Evolutionary conservation across 2,797 vertebrate genomes (phyloP), one percentile per base, ranked within the genome.

Genomic region (Enteromius mattozi): DNA sequence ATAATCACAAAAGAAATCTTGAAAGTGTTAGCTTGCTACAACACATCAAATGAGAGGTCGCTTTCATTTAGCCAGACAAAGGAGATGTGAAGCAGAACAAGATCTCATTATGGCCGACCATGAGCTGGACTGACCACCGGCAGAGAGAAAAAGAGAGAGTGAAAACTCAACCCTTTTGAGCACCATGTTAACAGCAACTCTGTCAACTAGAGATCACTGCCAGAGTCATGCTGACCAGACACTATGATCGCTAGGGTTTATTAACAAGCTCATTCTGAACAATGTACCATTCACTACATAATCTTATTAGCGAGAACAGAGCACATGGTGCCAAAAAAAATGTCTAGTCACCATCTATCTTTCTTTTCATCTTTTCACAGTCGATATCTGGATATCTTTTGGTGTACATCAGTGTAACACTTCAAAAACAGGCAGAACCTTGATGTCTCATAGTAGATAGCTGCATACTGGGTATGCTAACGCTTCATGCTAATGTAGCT

Each of bases 221-320:
- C 51, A 9, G 7, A 89, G 82, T 90, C 79, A 85, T 89, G 86
- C 88, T 90, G 81, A 85, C 87, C 77, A 85, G 82, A 47, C 86
- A 85, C 92, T 93, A 90, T 93, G 90, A 92, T 92, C 86, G 80
- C 1, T 16, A 56, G 80, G 84, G 72, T 78, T 92, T 89, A 91
- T 93, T 92, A 89, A 87, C 47, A 70, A 51, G 78, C 84, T 82
- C 56, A 72, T 87, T 85, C 88, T 84, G 4, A 79, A 88, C 89
- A 86, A 89, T 90, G 89, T 88, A 84, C 51, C 82, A 83, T 92
- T 89, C 89, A 89, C 87, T 51, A 77, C 80, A 51, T 93, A 91
- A 94, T 94, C 91, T 91, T 87, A 91, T 93, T 87, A 91, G 72
- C 1, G 86, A 89, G 84, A 86, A 85, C 89, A 87, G 86, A 82